Conservation (phyloP, 2,888 invertebrate species). For the Coleophora deauratella region DNA sequence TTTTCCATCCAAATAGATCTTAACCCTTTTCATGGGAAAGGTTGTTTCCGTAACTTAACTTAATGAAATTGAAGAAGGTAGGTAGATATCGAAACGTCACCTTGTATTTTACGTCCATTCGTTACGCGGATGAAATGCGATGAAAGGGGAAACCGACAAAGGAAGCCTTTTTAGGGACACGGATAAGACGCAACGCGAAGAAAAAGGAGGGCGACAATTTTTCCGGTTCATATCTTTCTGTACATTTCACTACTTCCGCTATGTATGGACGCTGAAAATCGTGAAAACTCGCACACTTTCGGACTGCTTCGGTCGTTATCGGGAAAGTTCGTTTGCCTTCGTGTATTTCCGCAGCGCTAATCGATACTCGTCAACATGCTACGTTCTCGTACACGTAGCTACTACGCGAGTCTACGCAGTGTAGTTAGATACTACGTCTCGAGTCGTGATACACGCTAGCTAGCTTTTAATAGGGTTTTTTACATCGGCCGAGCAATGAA, state of each 20-base stretch:
- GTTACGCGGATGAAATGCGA: slow-evolving; percentile 36
- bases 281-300: slow-evolving; percentile 38
- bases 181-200: slow-evolving; percentile 56
- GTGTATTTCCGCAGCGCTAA: slow-evolving; percentile 46
- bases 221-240: slow-evolving; percentile 71
- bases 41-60: slow-evolving; percentile 3
- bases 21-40: slow-evolving; percentile 3
- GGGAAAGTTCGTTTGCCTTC: slow-evolving; percentile 32
- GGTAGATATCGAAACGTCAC: slow-evolving; percentile 25
- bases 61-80: slow-evolving; percentile 3
- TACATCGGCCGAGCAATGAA: too few relatives aligned
- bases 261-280: slow-evolving; percentile 49
- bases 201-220: slow-evolving; percentile 68
- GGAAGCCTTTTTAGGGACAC: slow-evolving; percentile 46
- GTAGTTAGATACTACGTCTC: slow-evolving; percentile 48
- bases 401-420: slow-evolving; percentile 57
- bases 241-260: slow-evolving; percentile 73
- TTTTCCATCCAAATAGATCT: too few relatives aligned
- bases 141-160: slow-evolving; percentile 54
- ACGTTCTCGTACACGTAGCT: slow-evolving; percentile 32
- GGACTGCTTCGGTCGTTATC: slow-evolving; percentile 10
- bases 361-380: slow-evolving; percentile 58
- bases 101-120: slow-evolving; percentile 31
- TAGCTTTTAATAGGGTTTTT: slow-evolving; percentile 6
- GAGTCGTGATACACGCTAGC: slow-evolving; percentile 18